Conservation (phyloP, 2,113 vertebrate genomes). For the Entelurus aequoreus region DNA sequence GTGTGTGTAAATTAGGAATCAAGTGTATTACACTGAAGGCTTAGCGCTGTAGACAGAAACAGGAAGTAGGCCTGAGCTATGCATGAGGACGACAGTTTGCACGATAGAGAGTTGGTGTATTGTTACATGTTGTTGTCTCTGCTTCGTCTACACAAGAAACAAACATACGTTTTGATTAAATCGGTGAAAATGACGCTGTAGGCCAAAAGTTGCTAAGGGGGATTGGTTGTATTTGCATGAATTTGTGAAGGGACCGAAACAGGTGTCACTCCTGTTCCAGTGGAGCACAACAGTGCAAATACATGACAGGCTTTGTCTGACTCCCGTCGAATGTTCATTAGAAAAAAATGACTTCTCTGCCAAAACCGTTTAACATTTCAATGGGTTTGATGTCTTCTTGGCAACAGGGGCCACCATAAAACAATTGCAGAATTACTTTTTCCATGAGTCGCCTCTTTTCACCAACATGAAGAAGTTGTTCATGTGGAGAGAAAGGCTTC, state of each 20-base stretch:
- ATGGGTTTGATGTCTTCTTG: not conserved
- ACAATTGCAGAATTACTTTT: not conserved
- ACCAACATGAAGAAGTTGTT: constrained; percentile 18
- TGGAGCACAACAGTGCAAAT: not conserved
- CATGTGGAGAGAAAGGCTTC: constrained; percentile 24
- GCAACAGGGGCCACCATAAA: not conserved
- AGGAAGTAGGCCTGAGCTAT: no score
- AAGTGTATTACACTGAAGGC: no score
- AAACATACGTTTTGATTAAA: no score
- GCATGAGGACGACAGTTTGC: no score
- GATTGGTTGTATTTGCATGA: no score
- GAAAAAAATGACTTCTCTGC: not conserved
- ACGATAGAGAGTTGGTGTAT: no score
- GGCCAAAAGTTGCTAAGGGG: no score
- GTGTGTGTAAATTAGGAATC: no score
- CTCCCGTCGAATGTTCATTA: not conserved
- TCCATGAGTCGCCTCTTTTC: constrained; percentile 25
- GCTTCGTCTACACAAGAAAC: no score
- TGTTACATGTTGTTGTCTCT: no score
- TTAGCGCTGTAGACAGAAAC: no score
- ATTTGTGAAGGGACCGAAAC: not conserved
- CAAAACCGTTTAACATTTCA: not conserved
- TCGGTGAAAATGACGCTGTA: no score
- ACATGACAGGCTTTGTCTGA: not conserved
- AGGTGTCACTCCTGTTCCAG: not conserved